Evolutionary conservation across 1,140 invertebrate species (phyloP).

Genomic region (Drusus annulatus): DNA sequence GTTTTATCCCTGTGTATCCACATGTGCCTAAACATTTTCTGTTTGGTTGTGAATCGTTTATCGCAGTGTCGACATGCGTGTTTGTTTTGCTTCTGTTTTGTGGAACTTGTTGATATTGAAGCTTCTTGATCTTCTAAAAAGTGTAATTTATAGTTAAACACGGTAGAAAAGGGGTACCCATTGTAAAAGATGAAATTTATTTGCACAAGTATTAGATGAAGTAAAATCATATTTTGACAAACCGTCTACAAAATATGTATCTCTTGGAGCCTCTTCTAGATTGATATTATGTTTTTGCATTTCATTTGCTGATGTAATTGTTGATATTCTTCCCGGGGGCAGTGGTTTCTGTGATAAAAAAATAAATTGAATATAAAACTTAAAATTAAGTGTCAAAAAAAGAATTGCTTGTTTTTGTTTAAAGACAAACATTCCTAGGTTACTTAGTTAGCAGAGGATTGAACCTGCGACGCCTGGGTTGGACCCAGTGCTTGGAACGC

Average conservation of each 20-base stretch:
- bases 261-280: not conserved
- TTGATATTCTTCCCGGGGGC: not conserved
- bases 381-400: too few species aligned
- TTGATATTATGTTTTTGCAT: not conserved
- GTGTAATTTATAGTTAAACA: too few species aligned
- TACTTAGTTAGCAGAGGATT: too few species aligned
- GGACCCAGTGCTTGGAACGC: too few species aligned
- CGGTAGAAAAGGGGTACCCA: too few species aligned
- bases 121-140: constrained; percentile 15
- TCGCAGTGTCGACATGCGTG: constrained; percentile 68
- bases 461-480: too few species aligned
- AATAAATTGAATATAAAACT: too few species aligned
- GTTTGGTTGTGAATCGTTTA: constrained; percentile 70
- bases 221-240: not conserved
- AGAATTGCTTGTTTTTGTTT: too few species aligned
- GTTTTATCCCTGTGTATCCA: constrained; percentile 72
- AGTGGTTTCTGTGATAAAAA: too few species aligned
- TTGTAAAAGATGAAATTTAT: too few species aligned
- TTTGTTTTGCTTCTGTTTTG: constrained; percentile 64
- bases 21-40: constrained; percentile 71
- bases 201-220: too few species aligned
- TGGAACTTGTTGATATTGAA: not conserved
- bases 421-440: too few species aligned
- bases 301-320: not conserved
- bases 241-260: constrained; percentile 9